A percentile compares a stretch with the other conserved stretches of the same genome.
Conservation (phyloP, 2,888 invertebrate genomes). For the Bursaphelenchus okinawaensis region DNA sequence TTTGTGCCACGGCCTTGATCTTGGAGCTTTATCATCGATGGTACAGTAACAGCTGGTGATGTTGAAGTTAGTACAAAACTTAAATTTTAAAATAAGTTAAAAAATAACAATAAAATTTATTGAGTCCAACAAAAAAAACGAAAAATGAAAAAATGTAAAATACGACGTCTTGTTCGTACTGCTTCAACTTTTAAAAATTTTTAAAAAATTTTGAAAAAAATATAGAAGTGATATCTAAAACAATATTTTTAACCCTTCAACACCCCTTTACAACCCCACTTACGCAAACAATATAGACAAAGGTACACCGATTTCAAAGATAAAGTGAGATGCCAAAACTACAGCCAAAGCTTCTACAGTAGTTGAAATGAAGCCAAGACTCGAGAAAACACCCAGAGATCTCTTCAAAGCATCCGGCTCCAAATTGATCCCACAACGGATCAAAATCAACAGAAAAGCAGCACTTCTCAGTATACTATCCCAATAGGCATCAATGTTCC, state of each 20-base stretch:
- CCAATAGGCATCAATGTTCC: constrained; percentile 28
- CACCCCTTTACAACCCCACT: neutral
- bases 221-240: neutral
- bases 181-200: too few species aligned
- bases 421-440: constrained; percentile 30
- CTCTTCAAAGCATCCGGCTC: constrained; percentile 25
- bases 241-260: neutral
- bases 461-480: constrained; percentile 20
- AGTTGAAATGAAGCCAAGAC: constrained; percentile 33
- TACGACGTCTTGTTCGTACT: too few species aligned
- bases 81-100: constrained; percentile 11
- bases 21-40: constrained; percentile 34
- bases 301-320: constrained; percentile 26
- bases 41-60: constrained; percentile 43
- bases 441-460: constrained; percentile 34
- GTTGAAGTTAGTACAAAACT: constrained; percentile 37
- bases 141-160: too few species aligned
- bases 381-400: constrained; percentile 26
- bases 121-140: too few species aligned
- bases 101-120: too few species aligned
- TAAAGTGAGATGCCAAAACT: constrained; percentile 29
- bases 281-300: constrained; percentile 36
- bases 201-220: too few species aligned
- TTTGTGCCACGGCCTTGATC: constrained; percentile 28
- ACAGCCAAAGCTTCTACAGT: constrained; percentile 32